Evolutionary conservation across 1,140 invertebrate species (phyloP).

Genomic region (Campoletis sonorensis): DNA sequence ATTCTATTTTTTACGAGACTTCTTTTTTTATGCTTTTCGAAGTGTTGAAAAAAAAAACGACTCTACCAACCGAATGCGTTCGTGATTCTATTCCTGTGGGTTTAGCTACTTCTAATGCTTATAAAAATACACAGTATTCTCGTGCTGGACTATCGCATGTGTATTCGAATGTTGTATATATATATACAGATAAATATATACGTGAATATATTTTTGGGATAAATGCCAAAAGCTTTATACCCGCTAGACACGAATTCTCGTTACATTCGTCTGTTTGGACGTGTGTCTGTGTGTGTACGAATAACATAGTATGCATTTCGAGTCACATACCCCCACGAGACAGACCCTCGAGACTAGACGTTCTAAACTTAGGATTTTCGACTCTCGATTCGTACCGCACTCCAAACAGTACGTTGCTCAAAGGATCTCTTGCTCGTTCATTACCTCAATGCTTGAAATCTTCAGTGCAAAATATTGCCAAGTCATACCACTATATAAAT

Average conservation of each 20-base stretch:
- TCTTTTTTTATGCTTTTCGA: too few relatives aligned
- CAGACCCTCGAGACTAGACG: background rate
- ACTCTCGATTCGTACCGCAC: background rate
- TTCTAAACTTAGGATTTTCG: conserved; percentile 2
- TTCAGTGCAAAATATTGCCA: background rate
- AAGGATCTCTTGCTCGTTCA: too few relatives aligned
- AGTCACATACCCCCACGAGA: background rate
- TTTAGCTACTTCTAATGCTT: too few relatives aligned
- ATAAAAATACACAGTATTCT: too few relatives aligned
- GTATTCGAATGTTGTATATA: too few relatives aligned
- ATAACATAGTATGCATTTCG: background rate
- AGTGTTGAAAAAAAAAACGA: too few relatives aligned
- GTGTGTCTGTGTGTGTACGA: background rate
- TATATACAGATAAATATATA: background rate
- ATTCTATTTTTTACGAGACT: too few relatives aligned
- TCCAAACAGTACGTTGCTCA: background rate
- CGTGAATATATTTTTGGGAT: background rate
- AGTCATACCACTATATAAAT: too few relatives aligned
- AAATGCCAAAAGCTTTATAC: background rate
- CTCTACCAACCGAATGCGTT: too few relatives aligned
- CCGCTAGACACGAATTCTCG: background rate
- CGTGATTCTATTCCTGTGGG: too few relatives aligned
- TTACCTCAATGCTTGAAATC: too few relatives aligned
- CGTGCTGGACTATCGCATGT: too few relatives aligned
- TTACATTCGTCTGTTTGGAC: background rate